These are phyloP conservation scores for Stichopus chloronotus DNA, from an alignment of 35 echinoderm and acorn worm genomes.

Conservation along the genomic window DNA sequence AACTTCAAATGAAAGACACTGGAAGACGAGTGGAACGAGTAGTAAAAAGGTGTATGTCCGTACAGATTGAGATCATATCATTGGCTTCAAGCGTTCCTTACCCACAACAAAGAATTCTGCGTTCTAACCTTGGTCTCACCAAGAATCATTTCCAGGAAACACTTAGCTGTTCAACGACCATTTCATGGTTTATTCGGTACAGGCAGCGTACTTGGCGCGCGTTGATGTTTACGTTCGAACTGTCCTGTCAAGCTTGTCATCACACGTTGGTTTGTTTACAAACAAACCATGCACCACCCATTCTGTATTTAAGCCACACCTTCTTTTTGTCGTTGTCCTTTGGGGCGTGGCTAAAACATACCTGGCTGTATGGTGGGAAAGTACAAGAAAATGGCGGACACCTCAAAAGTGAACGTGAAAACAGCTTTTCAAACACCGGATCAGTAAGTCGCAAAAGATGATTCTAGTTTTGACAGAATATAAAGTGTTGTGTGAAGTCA, in stretches of 20 bases:
- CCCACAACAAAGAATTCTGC: neutral
- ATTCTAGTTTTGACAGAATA: neutral
- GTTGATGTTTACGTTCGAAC: slow-evolving; percentile 27
- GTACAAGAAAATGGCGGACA: slow-evolving; percentile 19
- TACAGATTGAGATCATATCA: too few species aligned
- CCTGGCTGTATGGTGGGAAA: neutral
- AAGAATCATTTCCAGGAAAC: neutral
- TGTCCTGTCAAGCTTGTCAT: neutral
- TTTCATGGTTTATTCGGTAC: neutral
- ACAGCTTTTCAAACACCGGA: slow-evolving; percentile 14
- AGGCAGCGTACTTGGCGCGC: neutral
- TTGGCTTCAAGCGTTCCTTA: neutral
- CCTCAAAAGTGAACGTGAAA: neutral
- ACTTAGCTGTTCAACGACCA: neutral
- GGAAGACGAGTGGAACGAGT: too few species aligned
- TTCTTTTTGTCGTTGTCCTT: neutral
- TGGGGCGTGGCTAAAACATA: neutral
- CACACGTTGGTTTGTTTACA: slow-evolving; percentile 40
- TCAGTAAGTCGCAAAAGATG: neutral
- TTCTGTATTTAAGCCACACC: neutral
- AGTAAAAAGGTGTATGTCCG: too few species aligned
- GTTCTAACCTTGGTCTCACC: neutral
- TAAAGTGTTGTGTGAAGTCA: neutral
- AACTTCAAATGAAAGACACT: too few species aligned
- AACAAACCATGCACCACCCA: slow-evolving; percentile 30